These are phyloP conservation scores for Sander lucioperca DNA, from an alignment of 2,113 vertebrate genomes.

Conservation along the genomic window DNA sequence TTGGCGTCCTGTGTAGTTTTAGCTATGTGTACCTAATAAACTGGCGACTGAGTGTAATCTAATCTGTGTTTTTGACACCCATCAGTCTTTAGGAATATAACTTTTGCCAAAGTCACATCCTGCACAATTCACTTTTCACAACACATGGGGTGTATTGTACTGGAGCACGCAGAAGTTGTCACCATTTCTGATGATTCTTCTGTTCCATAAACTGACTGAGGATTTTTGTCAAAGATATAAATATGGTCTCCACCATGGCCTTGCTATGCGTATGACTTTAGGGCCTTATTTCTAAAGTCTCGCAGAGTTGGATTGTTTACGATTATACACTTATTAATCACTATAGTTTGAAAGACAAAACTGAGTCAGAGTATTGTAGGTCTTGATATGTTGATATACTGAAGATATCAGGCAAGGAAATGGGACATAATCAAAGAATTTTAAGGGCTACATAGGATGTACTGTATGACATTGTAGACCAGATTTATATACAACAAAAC, in stretches of 20 bases:
- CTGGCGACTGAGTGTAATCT: not conserved
- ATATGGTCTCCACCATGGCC: not conserved
- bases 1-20: not conserved
- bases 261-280: not conserved
- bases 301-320: not conserved
- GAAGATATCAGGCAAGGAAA: not conserved
- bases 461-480: not conserved
- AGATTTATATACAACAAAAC: not conserved
- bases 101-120: not conserved
- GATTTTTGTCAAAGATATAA: not conserved
- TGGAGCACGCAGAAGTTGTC: not conserved
- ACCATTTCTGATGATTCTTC: not conserved
- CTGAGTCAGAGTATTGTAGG: not conserved
- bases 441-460: not conserved
- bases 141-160: not conserved
- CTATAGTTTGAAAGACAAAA: not conserved
- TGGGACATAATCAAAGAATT: not conserved
- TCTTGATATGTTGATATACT: not conserved
- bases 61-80: conserved; percentile 5
- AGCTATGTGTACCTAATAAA: conserved; percentile 14
- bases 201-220: not conserved
- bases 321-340: not conserved
- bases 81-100: not conserved
- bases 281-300: conserved; percentile 7
- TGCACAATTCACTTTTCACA: not conserved